phyloP scores from a whole-genome alignment of 2,113 vertebrate genomes.

The Gracilinanus agilis region DNA sequence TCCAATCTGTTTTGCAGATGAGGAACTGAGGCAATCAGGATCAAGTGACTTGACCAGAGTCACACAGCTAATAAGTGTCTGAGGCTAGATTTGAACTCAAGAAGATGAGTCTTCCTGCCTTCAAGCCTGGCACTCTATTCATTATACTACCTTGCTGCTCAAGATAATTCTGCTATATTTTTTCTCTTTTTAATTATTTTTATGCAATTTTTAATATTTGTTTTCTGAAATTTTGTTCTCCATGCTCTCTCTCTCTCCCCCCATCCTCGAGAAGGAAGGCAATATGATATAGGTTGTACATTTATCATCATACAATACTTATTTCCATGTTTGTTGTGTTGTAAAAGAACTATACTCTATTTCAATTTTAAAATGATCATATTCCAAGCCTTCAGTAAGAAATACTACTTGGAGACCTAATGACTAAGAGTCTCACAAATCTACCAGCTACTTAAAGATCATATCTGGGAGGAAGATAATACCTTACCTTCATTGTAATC shows the following conservation, averaged over 20 bases:
- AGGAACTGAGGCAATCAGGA: not conserved
- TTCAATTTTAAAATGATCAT: not conserved
- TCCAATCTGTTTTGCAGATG: not conserved
- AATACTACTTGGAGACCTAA: not conserved
- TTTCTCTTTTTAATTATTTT: no score
- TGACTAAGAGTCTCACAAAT: not conserved
- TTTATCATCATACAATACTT: no score
- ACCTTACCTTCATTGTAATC: conserved; percentile 60
- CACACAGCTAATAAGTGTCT: not conserved
- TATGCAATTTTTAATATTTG: no score
- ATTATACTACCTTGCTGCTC: not conserved
- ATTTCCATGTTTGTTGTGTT: no score
- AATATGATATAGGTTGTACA: no score
- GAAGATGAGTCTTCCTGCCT: not conserved
- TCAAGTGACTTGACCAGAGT: not conserved
- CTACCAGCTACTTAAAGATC: conserved; percentile 57
- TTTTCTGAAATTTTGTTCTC: no score
- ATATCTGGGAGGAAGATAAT: conserved; percentile 61
- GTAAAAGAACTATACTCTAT: no score
- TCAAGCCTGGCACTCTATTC: not conserved
- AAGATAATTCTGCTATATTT: not conserved
- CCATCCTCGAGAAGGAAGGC: no score
- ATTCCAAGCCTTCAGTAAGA: not conserved
- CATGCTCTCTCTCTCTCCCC: no score
- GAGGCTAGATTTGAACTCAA: not conserved